A percentile compares a stretch with the other conserved stretches of the same genome.
Conservation (phyloP, 2,797 vertebrate species). For the Aplochiton taeniatus region DNA sequence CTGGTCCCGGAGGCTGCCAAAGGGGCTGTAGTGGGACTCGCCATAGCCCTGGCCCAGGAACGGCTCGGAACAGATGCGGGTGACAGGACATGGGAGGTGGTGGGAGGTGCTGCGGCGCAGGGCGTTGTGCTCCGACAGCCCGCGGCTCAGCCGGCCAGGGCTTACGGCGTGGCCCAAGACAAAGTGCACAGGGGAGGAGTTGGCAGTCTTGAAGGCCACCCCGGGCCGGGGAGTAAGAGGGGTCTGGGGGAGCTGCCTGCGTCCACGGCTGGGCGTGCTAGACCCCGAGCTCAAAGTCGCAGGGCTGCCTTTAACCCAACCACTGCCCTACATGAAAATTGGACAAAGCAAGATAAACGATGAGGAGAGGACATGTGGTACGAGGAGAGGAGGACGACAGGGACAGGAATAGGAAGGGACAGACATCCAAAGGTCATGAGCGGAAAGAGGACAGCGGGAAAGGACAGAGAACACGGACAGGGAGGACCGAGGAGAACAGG, state of each 20-base stretch:
- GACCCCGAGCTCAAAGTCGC: slow-evolving; percentile 86
- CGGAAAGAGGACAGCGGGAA: slow-evolving; percentile 3
- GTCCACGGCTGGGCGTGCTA: slow-evolving; percentile 88
- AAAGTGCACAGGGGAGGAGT: slow-evolving; percentile 90
- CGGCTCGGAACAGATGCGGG: slow-evolving; percentile 88
- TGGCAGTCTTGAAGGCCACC: slow-evolving; percentile 93
- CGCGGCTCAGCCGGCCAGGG: slow-evolving; percentile 86
- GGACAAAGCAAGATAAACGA: slow-evolving; percentile 82
- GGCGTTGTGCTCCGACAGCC: slow-evolving; percentile 89
- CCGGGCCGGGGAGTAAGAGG: slow-evolving; percentile 89
- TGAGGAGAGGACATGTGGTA: slow-evolving; percentile 53
- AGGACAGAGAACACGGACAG: slow-evolving; percentile 29
- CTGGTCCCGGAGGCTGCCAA: slow-evolving; percentile 75
- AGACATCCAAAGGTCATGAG: slow-evolving; percentile 22
- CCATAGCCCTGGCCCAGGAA: slow-evolving; percentile 72
- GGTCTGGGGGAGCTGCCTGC: slow-evolving; percentile 94
- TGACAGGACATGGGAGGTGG: slow-evolving; percentile 73
- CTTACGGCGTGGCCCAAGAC: slow-evolving; percentile 75
- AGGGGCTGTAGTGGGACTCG: slow-evolving; percentile 54
- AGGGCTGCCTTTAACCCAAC: slow-evolving; percentile 89
- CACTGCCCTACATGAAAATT: slow-evolving; percentile 92
- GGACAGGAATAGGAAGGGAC: slow-evolving; percentile 22
- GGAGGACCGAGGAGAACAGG: slow-evolving; percentile 31
- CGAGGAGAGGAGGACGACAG: slow-evolving; percentile 10
- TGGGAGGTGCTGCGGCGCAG: slow-evolving; percentile 77